Evolutionary conservation across 2,888 invertebrate genomes (phyloP), one percentile per base, ranked within the genome.

Genomic region (Oxystoma pomonae): DNA sequence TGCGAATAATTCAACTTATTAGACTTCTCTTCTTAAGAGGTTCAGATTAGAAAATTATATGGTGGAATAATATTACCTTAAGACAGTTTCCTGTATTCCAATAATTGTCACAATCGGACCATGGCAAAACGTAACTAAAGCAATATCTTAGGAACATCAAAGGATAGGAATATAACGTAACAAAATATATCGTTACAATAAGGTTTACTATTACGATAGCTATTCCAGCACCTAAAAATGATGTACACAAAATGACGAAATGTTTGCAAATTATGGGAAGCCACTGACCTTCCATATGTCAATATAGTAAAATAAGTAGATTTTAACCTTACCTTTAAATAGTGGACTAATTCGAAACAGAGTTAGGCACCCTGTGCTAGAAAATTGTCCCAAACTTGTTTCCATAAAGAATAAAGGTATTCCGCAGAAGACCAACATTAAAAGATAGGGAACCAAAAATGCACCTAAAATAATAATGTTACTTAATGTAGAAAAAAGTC

Each of bases 331-430:
- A 92, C 94, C 95, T 88, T 94, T 95, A 75, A 95, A 90, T 55
- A 95, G 80, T 0, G 95, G 94, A 61, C 87, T 87, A 72, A 92
- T 86, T 70, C 88, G 88, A 81, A 92, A 94, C 68, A 93, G 85
- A 18, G 90, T 89, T 68, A 93, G 87, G 70, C 92, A 92, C 69
- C 94, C 92, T 50, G 90, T 87, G 72, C 90, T 89, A 21, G 91
- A 85, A 79, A 93, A 92, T 76, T 96, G 95, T 17, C 95, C 95
- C 72, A 95, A 83, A 1, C 90, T 86, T 0, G 92, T 88, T 80
- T 96, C 95, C 85, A 96, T 83, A 75, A 94, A 92, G 75, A 94
- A 94, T 66, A 95, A 82, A 0, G 95, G 95, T 63, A 94, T 89
- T 1, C 94, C 95, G 72, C 92, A 94, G 60, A 92, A 80, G 52